Percentiles rank a stretch among this genome's conserved stretches.
Evolutionary conservation across 2,113 vertebrate genomes (phyloP).

Genomic region (Coptodon rendalli): DNA sequence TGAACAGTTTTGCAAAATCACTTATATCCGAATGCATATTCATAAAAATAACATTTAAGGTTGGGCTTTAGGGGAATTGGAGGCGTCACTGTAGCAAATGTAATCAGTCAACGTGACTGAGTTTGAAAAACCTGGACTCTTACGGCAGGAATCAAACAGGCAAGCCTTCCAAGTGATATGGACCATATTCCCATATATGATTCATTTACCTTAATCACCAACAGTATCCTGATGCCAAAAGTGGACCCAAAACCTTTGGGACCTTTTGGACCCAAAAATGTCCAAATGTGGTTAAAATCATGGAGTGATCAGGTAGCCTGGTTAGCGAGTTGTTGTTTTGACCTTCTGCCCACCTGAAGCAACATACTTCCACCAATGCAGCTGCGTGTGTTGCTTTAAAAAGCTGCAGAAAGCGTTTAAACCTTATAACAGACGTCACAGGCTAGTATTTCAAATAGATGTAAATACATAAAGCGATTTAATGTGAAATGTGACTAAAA

Average conservation of each 20-base stretch:
- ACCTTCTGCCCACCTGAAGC: too few species aligned
- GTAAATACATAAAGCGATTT: too few species aligned
- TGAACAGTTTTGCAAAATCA: neutral
- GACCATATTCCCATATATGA: too few species aligned
- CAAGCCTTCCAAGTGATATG: too few species aligned
- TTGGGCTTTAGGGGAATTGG: neutral
- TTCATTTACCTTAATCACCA: neutral
- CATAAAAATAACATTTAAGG: neutral
- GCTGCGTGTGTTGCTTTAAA: too few species aligned
- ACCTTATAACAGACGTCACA: too few species aligned
- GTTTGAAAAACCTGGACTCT: too few species aligned
- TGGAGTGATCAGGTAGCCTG: neutral
- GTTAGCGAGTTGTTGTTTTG: neutral
- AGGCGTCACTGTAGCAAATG: neutral
- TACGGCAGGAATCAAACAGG: too few species aligned
- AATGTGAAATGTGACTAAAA: too few species aligned
- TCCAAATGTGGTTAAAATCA: neutral
- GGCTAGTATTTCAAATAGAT: too few species aligned
- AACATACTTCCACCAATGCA: neutral
- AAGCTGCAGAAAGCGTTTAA: neutral
- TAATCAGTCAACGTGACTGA: neutral
- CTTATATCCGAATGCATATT: too few species aligned
- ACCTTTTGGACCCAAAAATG: neutral
- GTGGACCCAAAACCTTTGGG: too few species aligned
- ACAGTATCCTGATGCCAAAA: neutral